Evolutionary conservation across 2,797 vertebrate species (phyloP).

Genomic region (Poeciliopsis presidionis): DNA sequence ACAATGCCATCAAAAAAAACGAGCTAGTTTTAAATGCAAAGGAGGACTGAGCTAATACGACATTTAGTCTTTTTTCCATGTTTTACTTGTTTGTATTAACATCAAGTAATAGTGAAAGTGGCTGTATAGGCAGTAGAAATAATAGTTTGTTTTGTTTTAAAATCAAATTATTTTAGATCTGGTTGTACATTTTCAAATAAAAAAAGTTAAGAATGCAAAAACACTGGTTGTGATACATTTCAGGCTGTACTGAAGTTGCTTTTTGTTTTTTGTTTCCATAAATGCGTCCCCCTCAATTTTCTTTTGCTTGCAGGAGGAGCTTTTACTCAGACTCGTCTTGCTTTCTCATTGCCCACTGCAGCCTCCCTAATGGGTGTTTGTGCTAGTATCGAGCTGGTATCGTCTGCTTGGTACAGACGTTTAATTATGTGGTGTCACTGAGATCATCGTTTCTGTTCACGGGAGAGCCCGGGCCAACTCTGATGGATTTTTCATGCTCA

Average conservation of each 20-base stretch:
- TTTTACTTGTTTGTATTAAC: not conserved
- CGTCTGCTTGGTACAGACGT: slow-evolving; percentile 48
- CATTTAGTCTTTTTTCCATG: not conserved
- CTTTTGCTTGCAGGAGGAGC: slow-evolving; percentile 40
- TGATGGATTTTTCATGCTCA: slow-evolving; percentile 12
- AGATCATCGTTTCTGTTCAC: slow-evolving; percentile 44
- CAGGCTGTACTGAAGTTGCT: slow-evolving; percentile 3
- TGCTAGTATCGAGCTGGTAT: slow-evolving; percentile 27
- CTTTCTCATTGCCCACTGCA: slow-evolving; percentile 27
- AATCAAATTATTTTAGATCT: not conserved
- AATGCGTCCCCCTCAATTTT: slow-evolving; percentile 7
- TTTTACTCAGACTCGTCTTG: slow-evolving; percentile 31
- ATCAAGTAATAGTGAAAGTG: not conserved
- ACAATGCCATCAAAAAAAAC: not conserved
- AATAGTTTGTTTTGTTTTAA: not conserved
- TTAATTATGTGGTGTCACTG: slow-evolving; percentile 58
- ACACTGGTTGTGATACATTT: not conserved
- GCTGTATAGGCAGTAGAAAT: not conserved
- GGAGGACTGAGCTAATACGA: not conserved
- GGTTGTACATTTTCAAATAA: not conserved
- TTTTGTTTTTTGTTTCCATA: not conserved
- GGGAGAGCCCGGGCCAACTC: slow-evolving; percentile 15
- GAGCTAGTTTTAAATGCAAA: not conserved
- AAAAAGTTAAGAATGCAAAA: not conserved
- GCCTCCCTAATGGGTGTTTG: slow-evolving; percentile 59